Evolutionary conservation across 2,113 vertebrate genomes (phyloP), one percentile per base, ranked within the genome.

Genomic region (Vicugna pacos): DNA sequence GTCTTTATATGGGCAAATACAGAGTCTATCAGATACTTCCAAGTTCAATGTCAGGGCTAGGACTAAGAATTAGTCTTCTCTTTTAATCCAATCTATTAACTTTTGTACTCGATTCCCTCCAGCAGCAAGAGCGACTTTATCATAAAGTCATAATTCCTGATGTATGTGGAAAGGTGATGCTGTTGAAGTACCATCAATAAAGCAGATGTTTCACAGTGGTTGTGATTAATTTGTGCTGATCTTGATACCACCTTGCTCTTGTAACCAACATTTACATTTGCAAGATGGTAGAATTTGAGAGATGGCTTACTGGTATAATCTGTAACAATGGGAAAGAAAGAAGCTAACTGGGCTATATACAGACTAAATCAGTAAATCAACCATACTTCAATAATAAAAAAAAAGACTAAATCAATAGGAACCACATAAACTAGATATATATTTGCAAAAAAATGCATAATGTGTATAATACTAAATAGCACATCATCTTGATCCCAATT

Each of bases 221-320:
- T 86, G 58, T 87, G 94, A 88, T 96, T 95, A 86, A 88, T 64
- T 85, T 81, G 85, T 89, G 42, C 86, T 95, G 69, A 76, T 96
- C 87, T 77, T 64, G 56, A 86, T 91, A 87, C 54, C 56, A 92
- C 81, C 67, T 93, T 89, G 73, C 56, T 96, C 81, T 91, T 94
- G 81, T 72, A 95, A 95, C 38, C 94, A 97, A 93, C 54, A 95
- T 92, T 93, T 93, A 95, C 62, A 77, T 95, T 92, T 97, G 76
- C 58, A 80, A 90, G 62, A 67, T 94, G 81, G 89, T 89, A 79
- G 56, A 84, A 73, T 91, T 84, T 73, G 92, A 94, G 56, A 96
- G 46, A 77, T 52, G 54, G 50, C 10, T 91, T 89, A 67, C 17
- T 50, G 12, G 14, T n/a, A 81, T 76, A 84, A 81, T 93, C 58